Conservation (phyloP, 2,888 invertebrate species). For the Mayetiola destructor region DNA sequence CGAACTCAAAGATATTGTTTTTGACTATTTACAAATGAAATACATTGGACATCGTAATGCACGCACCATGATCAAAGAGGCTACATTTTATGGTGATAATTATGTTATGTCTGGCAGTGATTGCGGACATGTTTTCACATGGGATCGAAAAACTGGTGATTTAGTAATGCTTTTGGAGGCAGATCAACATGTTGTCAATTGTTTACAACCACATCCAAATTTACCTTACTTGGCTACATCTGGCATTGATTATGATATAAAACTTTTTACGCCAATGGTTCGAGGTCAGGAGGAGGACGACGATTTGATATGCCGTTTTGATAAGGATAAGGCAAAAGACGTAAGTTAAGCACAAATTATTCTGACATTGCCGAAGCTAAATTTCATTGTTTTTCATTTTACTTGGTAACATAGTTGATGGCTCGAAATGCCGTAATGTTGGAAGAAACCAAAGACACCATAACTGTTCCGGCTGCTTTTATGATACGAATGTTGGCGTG, state of each 20-base stretch:
- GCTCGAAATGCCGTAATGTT: slow-evolving; percentile 67
- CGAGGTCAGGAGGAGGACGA: slow-evolving; percentile 35
- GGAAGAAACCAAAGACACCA: slow-evolving; percentile 73
- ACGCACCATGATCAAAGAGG: slow-evolving; percentile 69
- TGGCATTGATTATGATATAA: slow-evolving; percentile 79
- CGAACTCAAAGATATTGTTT: slow-evolving; percentile 17
- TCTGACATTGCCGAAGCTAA: slow-evolving; percentile 18
- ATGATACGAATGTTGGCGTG: slow-evolving; percentile 65
- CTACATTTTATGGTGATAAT: slow-evolving; percentile 68
- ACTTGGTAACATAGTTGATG: slow-evolving; percentile 48
- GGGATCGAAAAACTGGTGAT: slow-evolving; percentile 56
- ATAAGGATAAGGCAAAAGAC: slow-evolving; percentile 47
- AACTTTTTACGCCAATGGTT: slow-evolving; percentile 59
- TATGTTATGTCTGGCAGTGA: slow-evolving; percentile 79
- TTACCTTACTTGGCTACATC: slow-evolving; percentile 64
- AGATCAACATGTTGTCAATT: slow-evolving; percentile 72
- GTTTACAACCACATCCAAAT: slow-evolving; percentile 68
- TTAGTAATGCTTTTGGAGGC: slow-evolving; percentile 62
- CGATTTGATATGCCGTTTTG: slow-evolving; percentile 38
- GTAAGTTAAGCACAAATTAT: slow-evolving; percentile 37
- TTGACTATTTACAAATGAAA: slow-evolving; percentile 44
- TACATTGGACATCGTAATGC: slow-evolving; percentile 71
- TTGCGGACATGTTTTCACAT: slow-evolving; percentile 74
- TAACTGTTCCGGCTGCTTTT: slow-evolving; percentile 74
- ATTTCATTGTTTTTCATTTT: slow-evolving; percentile 13